Conservation (phyloP, 2,113 vertebrate genomes). For the Myodes glareolus region DNA sequence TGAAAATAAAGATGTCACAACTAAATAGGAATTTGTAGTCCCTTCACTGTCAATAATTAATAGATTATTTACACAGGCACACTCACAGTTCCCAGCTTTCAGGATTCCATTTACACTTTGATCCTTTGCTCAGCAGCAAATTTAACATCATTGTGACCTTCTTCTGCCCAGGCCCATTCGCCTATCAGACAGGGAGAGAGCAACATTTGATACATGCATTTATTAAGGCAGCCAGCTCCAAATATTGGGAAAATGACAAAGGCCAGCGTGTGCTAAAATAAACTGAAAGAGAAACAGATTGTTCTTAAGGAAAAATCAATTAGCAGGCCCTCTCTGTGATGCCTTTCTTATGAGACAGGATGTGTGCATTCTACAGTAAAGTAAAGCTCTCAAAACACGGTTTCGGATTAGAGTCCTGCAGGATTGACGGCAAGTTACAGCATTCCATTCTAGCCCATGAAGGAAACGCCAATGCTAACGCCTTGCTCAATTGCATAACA, state of each 20-base stretch:
- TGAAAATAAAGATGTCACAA: slow-evolving; percentile 87
- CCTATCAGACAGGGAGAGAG: slow-evolving; percentile 80
- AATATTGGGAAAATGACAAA: slow-evolving; percentile 79
- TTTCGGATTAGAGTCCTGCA: slow-evolving; percentile 78
- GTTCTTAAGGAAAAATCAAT: slow-evolving; percentile 82
- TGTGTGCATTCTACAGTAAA: slow-evolving; percentile 61
- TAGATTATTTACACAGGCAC: slow-evolving; percentile 96
- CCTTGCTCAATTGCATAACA: slow-evolving; percentile 42
- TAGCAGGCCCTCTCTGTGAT: slow-evolving; percentile 71
- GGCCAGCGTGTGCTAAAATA: slow-evolving; percentile 75
- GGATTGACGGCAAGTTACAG: slow-evolving; percentile 58
- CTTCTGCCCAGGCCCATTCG: slow-evolving; percentile 77
- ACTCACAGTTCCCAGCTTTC: slow-evolving; percentile 90
- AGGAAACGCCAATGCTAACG: slow-evolving; percentile 40
- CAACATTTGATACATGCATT: slow-evolving; percentile 83
- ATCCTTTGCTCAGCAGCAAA: slow-evolving; percentile 90
- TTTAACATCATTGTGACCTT: slow-evolving; percentile 88
- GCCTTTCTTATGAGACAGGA: slow-evolving; percentile 37
- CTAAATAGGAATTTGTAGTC: slow-evolving; percentile 86
- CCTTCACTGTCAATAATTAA: slow-evolving; percentile 93
- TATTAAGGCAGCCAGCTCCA: slow-evolving; percentile 82
- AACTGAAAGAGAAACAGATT: slow-evolving; percentile 79
- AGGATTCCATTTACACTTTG: slow-evolving; percentile 93
- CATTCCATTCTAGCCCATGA: neutral
- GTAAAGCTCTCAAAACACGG: slow-evolving; percentile 44